Evolutionary conservation across 1,140 invertebrate species (phyloP).

Genomic region (Drosophila ogumai): DNA sequence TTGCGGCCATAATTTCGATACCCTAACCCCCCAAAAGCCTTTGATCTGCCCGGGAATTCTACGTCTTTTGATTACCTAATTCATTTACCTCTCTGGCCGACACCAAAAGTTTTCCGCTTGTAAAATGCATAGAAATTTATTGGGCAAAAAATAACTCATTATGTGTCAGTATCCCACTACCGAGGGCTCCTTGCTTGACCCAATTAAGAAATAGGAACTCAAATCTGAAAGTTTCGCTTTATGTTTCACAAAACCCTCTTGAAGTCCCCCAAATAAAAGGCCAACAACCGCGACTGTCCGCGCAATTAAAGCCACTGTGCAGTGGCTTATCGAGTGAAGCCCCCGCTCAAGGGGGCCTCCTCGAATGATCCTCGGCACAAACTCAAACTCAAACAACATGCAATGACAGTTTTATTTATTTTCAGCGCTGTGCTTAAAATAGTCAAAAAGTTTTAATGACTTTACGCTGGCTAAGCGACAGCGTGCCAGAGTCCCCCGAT

Average conservation of each 20-base stretch:
- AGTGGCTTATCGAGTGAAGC: constrained; percentile 76
- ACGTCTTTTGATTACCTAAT: constrained; percentile 80
- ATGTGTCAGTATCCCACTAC: constrained; percentile 57
- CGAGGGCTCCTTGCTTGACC: constrained; percentile 51
- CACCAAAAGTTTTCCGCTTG: constrained; percentile 32
- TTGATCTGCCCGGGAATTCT: constrained; percentile 65
- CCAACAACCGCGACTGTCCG: constrained; percentile 59
- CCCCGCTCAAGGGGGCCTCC: constrained; percentile 43
- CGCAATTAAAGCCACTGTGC: constrained; percentile 71
- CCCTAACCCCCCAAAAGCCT: constrained; percentile 50
- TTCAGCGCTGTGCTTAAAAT: constrained; percentile 68
- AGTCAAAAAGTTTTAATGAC: constrained; percentile 82
- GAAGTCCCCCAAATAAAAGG: constrained; percentile 7
- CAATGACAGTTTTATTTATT: constrained; percentile 77
- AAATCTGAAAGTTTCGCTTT: constrained; percentile 63
- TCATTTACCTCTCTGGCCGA: constrained; percentile 60
- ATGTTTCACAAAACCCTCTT: constrained; percentile 11
- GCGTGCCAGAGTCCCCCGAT: constrained; percentile 23
- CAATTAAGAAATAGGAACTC: constrained; percentile 65
- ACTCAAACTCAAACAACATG: constrained; percentile 80
- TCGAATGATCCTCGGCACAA: constrained; percentile 42
- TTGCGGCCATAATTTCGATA: constrained; percentile 70
- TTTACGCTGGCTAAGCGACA: constrained; percentile 63
- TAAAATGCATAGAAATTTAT: constrained; percentile 63
- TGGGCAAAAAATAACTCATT: constrained; percentile 71